Conservation (phyloP, 1,140 invertebrate genomes). For the Pachypsylla venusta region DNA sequence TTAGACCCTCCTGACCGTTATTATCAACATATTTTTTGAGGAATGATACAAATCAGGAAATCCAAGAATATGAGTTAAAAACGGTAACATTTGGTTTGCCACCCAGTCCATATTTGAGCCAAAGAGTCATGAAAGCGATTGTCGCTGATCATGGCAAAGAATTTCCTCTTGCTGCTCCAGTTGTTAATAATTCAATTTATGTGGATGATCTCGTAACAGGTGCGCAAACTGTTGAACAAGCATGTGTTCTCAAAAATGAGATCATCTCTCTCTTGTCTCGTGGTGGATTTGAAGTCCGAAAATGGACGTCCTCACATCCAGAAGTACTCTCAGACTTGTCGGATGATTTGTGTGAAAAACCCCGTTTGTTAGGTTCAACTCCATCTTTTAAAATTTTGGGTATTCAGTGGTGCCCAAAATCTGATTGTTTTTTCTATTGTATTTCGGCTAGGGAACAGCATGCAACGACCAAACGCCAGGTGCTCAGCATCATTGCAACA, state of each 20-base stretch:
- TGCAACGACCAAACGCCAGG: slow-evolving; percentile 14
- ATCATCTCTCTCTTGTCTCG: neutral
- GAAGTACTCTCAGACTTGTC: neutral
- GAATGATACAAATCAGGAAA: slow-evolving; percentile 18
- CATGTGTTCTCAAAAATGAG: slow-evolving; percentile 13
- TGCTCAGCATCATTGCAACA: slow-evolving; percentile 19
- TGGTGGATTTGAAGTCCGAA: neutral
- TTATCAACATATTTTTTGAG: slow-evolving; percentile 33
- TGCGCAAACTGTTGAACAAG: slow-evolving; percentile 21
- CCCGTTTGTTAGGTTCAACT: neutral
- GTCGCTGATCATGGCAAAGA: slow-evolving; percentile 22
- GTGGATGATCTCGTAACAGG: slow-evolving; percentile 30
- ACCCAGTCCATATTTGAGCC: slow-evolving; percentile 28
- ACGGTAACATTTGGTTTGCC: slow-evolving; percentile 32
- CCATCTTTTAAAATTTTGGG: neutral
- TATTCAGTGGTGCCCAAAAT: neutral
- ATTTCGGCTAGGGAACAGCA: neutral
- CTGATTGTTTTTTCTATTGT: neutral
- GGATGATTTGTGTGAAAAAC: neutral
- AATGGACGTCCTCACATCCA: neutral
- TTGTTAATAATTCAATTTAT: slow-evolving; percentile 26
- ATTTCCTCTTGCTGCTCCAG: slow-evolving; percentile 22
- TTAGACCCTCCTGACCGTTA: slow-evolving; percentile 26
- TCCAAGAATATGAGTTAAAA: slow-evolving; percentile 27
- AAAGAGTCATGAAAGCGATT: slow-evolving; percentile 25